Percentiles rank a stretch among this genome's conserved stretches.
phyloP scores from a whole-genome alignment of 2,113 vertebrate species.

The Tupaia chinensis region DNA sequence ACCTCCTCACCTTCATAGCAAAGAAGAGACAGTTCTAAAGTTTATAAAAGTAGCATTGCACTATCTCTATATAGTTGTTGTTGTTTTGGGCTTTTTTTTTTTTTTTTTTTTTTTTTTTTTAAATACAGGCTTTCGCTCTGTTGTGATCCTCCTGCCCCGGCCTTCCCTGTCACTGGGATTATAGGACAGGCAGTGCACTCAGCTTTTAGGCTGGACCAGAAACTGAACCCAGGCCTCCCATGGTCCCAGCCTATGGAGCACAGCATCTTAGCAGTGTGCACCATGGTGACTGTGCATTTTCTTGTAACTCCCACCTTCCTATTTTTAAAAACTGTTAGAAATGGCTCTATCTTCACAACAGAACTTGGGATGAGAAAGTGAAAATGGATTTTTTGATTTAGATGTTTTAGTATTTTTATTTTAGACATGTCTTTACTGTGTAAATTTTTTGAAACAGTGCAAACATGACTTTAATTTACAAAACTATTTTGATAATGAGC shows the following conservation, averaged over 20 bases:
- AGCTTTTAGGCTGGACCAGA: too few species aligned
- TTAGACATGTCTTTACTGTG: neutral
- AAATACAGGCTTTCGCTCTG: too few species aligned
- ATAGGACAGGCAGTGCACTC: too few species aligned
- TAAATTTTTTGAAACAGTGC: neutral
- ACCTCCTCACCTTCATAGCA: neutral
- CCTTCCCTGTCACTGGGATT: too few species aligned
- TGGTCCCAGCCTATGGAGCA: too few species aligned
- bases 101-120: too few species aligned
- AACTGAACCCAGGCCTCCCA: too few species aligned
- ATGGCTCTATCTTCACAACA: neutral
- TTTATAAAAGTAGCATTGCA: neutral
- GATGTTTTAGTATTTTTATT: neutral
- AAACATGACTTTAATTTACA: neutral
- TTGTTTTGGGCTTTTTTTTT: too few species aligned
- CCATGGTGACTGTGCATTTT: neutral
- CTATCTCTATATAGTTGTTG: neutral
- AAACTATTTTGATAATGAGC: neutral
- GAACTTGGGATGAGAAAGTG: neutral
- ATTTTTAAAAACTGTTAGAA: neutral
- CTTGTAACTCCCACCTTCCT: neutral
- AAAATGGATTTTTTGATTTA: neutral
- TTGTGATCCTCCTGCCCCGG: too few species aligned
- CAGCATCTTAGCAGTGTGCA: too few species aligned
- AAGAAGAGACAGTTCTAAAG: neutral